Evolutionary conservation across 1,140 invertebrate species (phyloP), one percentile per base, ranked within the genome.

Genomic region (Hycleus phaleratus): DNA sequence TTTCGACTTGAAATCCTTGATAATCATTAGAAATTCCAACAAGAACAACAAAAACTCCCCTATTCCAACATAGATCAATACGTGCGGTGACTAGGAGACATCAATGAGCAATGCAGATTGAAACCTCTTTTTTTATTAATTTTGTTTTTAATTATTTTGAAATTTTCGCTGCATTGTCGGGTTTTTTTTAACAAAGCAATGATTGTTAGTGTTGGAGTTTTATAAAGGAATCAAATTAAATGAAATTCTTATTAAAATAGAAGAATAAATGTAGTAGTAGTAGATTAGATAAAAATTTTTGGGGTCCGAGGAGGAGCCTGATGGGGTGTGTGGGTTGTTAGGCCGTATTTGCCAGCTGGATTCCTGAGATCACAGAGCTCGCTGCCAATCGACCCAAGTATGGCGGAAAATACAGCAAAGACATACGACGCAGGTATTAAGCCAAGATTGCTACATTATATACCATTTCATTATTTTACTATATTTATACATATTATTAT

Each of bases 281-380:
- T 42, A 42, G 11, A 8, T 39, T 47, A 46, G 8, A 7, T 45
- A 38, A 9, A 45, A 49, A 55, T 26, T 44, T 53, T 32, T 47
- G 51, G 63, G 59, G 61, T 66, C 63, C 62, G 51, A 65, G 64
- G 66, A 71, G 71, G 71, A 72, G 70, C 70, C 71, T 73, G 64
- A 70, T 69, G 66, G 68, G 69, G 68, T 69, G 59, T 79, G 75
- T 79, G 77, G 74, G 77, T 79, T 82, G 81, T 75, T 90, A 93
- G 90, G 91, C 90, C 83, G 90, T 97, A 85, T 97, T 97, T 88
- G 93, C 94, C 82, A 96, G 91, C 85, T 96, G 92, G 90, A 95
- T 97, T 81, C 95, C 95, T 77, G 95, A 97, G 87, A 97, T 97
- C 82, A 94, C 92, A 78, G 93, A 96, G 82, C 90, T 97, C 81